phyloP scores from a whole-genome alignment of 1,140 invertebrate genomes.

The Drosophila mauritiana region DNA sequence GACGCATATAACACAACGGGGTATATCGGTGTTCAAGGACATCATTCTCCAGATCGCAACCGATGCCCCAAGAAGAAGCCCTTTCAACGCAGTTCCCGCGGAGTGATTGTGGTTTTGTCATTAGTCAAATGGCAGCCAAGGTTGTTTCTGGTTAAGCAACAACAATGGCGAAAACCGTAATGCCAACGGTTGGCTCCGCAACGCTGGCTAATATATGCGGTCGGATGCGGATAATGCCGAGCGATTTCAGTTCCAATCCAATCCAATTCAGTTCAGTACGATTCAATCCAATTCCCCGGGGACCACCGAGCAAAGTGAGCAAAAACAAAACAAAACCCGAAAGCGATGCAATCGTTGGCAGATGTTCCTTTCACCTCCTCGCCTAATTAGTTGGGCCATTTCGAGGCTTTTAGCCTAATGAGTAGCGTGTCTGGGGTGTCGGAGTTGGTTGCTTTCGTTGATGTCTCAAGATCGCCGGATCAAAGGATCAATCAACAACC shows the following conservation, averaged over 20 bases:
- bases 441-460: no score
- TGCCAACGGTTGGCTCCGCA: no score
- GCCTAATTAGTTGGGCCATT: constrained; percentile 55
- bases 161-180: constrained; percentile 54
- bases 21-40: background rate
- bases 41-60: background rate
- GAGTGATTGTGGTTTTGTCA: constrained; percentile 20
- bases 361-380: constrained; percentile 35
- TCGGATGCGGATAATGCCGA: constrained; percentile 15
- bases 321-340: constrained; percentile 53
- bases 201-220: constrained; percentile 67
- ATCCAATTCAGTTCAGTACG: no score
- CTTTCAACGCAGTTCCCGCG: background rate
- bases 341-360: constrained; percentile 34
- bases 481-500: constrained; percentile 64
- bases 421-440: constrained; percentile 1
- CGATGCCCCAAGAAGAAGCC: background rate
- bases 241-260: background rate
- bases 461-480: constrained; percentile 11
- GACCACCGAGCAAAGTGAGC: constrained; percentile 55
- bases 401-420: constrained; percentile 72
- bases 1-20: background rate
- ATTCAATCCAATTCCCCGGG: constrained; percentile 37
- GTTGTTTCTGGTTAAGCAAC: constrained; percentile 60
- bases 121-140: constrained; percentile 44